Evolutionary conservation across 2,113 vertebrate species (phyloP).

Genomic region (Notarius quadriscutis): DNA sequence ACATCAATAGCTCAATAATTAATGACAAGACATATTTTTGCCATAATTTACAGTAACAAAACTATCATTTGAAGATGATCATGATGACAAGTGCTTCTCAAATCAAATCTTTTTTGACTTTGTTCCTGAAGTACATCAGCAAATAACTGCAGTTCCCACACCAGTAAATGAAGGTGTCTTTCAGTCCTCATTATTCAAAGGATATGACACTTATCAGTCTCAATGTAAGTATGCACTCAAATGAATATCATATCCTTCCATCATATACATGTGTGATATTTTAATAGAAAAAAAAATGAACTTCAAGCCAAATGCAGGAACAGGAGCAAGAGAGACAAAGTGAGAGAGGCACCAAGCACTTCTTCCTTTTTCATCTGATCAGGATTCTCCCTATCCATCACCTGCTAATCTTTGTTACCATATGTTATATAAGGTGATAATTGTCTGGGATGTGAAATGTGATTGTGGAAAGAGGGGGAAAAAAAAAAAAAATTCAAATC

Average conservation of each 20-base stretch:
- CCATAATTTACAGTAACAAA: too few species aligned
- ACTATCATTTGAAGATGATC: background rate
- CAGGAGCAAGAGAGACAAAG: background rate
- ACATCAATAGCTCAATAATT: too few species aligned
- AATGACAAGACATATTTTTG: too few species aligned
- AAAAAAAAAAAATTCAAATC: background rate
- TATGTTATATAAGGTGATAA: background rate
- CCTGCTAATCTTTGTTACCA: background rate
- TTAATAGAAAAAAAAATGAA: background rate
- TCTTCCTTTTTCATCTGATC: background rate
- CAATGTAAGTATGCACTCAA: background rate
- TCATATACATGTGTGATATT: background rate
- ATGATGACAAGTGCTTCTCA: background rate
- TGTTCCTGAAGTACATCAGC: background rate
- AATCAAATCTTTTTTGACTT: background rate
- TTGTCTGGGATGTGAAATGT: background rate
- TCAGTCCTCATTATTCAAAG: background rate
- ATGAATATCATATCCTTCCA: background rate
- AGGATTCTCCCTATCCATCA: background rate
- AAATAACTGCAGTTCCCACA: background rate
- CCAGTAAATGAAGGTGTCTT: slow-evolving; percentile 3
- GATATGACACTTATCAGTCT: slow-evolving; percentile 7
- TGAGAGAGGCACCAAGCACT: background rate
- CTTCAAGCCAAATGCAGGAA: background rate
- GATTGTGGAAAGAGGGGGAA: background rate